Conservation (phyloP, 2,113 vertebrate genomes). For the Cariama cristata region DNA sequence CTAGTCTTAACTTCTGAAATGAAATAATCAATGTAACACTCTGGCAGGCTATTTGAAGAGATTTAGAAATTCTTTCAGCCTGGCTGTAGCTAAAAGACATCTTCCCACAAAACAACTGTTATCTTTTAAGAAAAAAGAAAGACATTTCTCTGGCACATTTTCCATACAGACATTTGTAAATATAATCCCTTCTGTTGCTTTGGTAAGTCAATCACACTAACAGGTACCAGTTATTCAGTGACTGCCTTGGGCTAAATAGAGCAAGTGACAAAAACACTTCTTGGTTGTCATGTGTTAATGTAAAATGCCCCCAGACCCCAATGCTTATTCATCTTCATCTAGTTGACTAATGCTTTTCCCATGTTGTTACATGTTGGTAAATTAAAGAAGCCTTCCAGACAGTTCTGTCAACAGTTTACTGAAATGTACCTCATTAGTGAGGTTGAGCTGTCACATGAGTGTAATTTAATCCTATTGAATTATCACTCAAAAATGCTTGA, state of each 20-base stretch:
- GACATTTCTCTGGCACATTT: conserved; percentile 54
- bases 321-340: conserved; percentile 87
- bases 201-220: conserved; percentile 78
- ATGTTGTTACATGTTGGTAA: conserved; percentile 83
- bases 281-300: conserved; percentile 85
- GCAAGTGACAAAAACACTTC: conserved; percentile 83
- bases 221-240: conserved; percentile 74
- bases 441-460: conserved; percentile 77
- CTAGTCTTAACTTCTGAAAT: conserved; percentile 20
- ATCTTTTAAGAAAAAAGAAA: conserved; percentile 29
- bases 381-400: conserved; percentile 85
- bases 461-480: conserved; percentile 86
- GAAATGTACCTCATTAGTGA: conserved; percentile 84
- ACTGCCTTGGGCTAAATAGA: conserved; percentile 82
- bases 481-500: conserved; percentile 81
- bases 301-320: conserved; percentile 80
- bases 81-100: neutral
- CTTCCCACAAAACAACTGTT: conserved; percentile 43
- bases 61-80: conserved; percentile 21
- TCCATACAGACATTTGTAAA: conserved; percentile 33
- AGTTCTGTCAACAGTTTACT: conserved; percentile 88
- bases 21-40: neutral
- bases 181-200: conserved; percentile 72
- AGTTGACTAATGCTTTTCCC: conserved; percentile 84
- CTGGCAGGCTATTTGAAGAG: neutral